These are phyloP conservation scores for Microplitis deprimator DNA, from an alignment of 2,888 invertebrate genomes.

Conservation along the genomic window DNA sequence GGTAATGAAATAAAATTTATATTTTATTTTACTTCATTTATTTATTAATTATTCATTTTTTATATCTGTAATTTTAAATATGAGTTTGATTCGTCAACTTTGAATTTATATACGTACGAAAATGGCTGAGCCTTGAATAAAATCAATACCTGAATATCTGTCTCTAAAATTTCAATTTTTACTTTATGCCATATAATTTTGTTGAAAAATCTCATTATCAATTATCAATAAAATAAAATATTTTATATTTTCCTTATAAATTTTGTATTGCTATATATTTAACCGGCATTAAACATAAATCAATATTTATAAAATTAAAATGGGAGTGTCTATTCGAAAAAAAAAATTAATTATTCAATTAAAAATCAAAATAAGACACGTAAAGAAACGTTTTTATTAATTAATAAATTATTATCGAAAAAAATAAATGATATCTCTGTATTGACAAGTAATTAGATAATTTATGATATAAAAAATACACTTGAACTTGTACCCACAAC, in stretches of 20 bases:
- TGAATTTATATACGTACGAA: background rate
- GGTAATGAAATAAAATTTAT: slow-evolving; percentile 12
- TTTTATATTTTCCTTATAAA: background rate
- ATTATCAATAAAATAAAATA: background rate
- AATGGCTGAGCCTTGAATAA: slow-evolving; percentile 22
- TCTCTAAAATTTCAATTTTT: background rate
- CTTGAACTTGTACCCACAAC: background rate
- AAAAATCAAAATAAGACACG: too few relatives aligned
- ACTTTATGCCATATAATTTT: background rate
- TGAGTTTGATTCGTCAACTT: background rate
- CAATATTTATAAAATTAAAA: too few relatives aligned
- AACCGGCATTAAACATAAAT: too few relatives aligned
- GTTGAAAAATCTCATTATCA: background rate
- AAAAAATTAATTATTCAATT: too few relatives aligned
- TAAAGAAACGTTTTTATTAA: too few relatives aligned
- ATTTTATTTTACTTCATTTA: background rate
- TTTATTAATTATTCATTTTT: background rate
- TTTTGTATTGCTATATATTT: background rate
- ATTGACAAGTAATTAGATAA: too few relatives aligned
- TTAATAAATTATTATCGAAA: too few relatives aligned
- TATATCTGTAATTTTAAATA: background rate
- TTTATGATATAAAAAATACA: background rate
- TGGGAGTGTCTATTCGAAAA: too few relatives aligned
- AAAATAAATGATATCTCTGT: too few relatives aligned
- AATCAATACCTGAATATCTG: slow-evolving; percentile 29